phyloP scores from a whole-genome alignment of 2,113 vertebrate species.

The Erythrolamprus reginae region DNA sequence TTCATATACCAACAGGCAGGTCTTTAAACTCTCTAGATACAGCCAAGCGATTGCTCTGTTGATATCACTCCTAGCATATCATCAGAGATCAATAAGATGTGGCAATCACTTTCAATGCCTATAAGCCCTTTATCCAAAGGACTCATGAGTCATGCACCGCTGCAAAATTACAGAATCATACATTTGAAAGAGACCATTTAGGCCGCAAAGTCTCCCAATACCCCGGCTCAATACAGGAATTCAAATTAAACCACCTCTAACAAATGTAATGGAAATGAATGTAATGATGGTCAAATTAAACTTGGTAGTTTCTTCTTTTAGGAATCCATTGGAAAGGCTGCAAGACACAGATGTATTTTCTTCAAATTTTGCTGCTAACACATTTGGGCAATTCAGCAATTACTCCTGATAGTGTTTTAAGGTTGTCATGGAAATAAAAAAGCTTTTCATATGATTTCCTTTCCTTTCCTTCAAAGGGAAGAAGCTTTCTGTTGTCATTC shows the following conservation, averaged over 20 bases:
- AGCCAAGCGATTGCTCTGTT: background rate
- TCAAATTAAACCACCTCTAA: background rate
- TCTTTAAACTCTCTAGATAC: background rate
- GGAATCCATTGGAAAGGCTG: background rate
- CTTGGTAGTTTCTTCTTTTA: background rate
- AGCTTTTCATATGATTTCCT: slow-evolving; percentile 43
- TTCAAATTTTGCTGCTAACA: background rate
- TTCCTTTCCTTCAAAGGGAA: slow-evolving; percentile 39
- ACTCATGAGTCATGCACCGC: background rate
- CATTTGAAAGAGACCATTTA: background rate
- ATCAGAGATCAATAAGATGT: background rate
- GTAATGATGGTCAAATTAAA: background rate
- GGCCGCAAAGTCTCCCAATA: background rate
- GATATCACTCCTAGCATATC: background rate
- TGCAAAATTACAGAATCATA: background rate
- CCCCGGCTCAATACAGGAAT: background rate
- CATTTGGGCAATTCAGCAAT: background rate
- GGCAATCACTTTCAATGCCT: background rate
- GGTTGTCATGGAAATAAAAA: slow-evolving; percentile 60
- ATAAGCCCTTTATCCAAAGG: background rate
- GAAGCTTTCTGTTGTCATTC: slow-evolving; percentile 53
- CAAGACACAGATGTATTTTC: background rate
- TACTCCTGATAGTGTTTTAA: slow-evolving; percentile 45
- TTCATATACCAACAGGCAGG: background rate
- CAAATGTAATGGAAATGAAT: background rate